Conservation (phyloP, 2,113 vertebrate genomes). For the Ammodytes marinus region DNA sequence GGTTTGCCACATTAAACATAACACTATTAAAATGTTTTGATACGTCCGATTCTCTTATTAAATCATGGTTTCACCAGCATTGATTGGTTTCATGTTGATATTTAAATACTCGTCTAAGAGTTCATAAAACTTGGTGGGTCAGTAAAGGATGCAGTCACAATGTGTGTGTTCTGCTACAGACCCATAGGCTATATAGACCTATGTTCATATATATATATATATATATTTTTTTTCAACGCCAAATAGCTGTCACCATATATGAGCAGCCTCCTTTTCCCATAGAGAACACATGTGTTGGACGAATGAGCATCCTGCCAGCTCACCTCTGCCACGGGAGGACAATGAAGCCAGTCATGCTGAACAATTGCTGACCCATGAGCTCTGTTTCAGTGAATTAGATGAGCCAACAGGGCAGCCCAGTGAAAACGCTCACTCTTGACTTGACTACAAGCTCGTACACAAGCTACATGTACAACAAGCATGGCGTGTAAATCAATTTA, state of each 20-base stretch:
- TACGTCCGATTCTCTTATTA: background rate
- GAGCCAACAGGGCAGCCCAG: slow-evolving; percentile 47
- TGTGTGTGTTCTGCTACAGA: background rate
- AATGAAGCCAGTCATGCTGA: slow-evolving; percentile 84
- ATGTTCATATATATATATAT: no score
- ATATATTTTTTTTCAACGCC: background rate
- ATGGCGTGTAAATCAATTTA: slow-evolving; percentile 81
- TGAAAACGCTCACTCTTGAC: slow-evolving; percentile 62
- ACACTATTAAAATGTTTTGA: background rate
- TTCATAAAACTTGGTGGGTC: no score
- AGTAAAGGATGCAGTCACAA: background rate
- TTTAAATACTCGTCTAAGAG: background rate
- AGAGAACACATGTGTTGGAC: slow-evolving; percentile 59
- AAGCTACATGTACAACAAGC: slow-evolving; percentile 44
- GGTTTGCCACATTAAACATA: background rate
- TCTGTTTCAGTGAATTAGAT: slow-evolving; percentile 75
- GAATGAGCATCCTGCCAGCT: slow-evolving; percentile 64
- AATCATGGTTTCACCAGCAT: background rate
- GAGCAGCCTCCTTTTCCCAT: slow-evolving; percentile 13
- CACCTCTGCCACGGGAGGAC: slow-evolving; percentile 71
- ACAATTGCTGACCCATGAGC: slow-evolving; percentile 84
- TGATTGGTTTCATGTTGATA: background rate
- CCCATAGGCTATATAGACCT: background rate
- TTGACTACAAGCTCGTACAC: slow-evolving; percentile 47
- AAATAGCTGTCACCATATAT: slow-evolving; percentile 25